Evolutionary conservation across 2,888 invertebrate species (phyloP), one percentile per base, ranked within the genome.

Genomic region (Platycnemis pennipes): DNA sequence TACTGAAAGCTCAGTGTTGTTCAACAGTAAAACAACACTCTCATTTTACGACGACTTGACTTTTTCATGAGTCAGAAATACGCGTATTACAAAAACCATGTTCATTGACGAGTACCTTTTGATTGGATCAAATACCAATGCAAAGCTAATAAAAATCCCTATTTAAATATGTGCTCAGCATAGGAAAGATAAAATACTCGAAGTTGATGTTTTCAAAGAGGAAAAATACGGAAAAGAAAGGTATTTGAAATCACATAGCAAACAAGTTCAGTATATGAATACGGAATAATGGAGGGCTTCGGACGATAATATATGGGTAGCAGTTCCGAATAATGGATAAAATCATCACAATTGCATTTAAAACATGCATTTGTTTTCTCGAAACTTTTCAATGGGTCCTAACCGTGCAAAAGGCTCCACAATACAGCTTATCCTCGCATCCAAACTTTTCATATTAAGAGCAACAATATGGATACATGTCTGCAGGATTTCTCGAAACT

Each of bases 371-470:
- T 77, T 77, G 77, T 77, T 77, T 77, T 77, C 77, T 37, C 77
- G 37, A n/a, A 63, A 77, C 13, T 77, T 77, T 77, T 77, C 77
- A 77, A 77, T 77, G 77, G 77, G 37, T 37, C 77, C 37, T 31
- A 31, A 37, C 11, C 77, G 8, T 77, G 77, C 37, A 77, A 77
- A 77, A 77, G 77, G 77, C 77, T 77, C 16, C 77, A 77, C 11
- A 8, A 26, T 77, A 37, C 8, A 31, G 77, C 3, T 31, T 77
- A 77, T 77, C 77, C 77, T 77, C 37, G 77, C 37, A 77, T 77
- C 37, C 77, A 31, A 77, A 77, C 77, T 77, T 77, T 77, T 77
- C 77, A 77, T 77, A 77, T 77, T 77, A 77, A 77, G 31, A 77
- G 77, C 77, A 37, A 77, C 77, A 77, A 77, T 77, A 77, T 37